Base-by-base conservation (phyloP, 2,888 invertebrate genomes). In the Empis stercorea region DNA sequence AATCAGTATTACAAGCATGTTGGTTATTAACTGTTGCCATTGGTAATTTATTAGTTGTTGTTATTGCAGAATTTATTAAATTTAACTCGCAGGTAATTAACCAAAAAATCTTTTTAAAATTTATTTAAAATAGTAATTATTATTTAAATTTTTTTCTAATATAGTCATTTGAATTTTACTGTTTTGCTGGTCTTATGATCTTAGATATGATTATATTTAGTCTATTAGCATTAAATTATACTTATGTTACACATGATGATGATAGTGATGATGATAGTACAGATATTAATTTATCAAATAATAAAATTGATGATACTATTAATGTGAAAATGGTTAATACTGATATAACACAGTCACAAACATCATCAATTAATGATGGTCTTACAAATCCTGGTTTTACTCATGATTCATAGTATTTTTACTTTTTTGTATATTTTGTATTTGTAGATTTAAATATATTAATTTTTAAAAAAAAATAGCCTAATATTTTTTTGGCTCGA, bases 21-120 rank as follows among this genome's bases (percentile, higher is more conserved):
- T 97, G 95, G 91, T 73, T 95, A 13, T 71, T 97, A 45, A 93
- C 95, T 0, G 88, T 88, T 0, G 92, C 95, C 1, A 76, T 95
- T 59, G 97, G 97, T 38, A 96, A 96, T 68, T 71, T 96, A 30
- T 79, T 99, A 47, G 95, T 96, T 1, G 84, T 94, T 30, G 76
- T 93, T 45, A 61, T 63, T 30, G 64, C 67, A 2, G 61, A 67
- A 50, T 36, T 62, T 3, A 62, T 62, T 50, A 58, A 66, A 48
- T 61, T 64, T 32, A 46, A 55, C 3, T 60, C 64, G 0, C 69
- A 68, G 56, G 61, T 60, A 50, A 47, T 50, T 43, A 13, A 23
- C 17, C 1, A 27, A 15, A 20, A 20, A 20, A 20, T 20, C 5
- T 20, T 20, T 20, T 20, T 20, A 4, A 34, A 4, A 36, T 17